A percentile compares a stretch with the other conserved stretches of the same genome.
These are phyloP conservation scores for Micoletzkya japonica DNA, from an alignment of 2,888 invertebrate species.

Conservation along the genomic window DNA sequence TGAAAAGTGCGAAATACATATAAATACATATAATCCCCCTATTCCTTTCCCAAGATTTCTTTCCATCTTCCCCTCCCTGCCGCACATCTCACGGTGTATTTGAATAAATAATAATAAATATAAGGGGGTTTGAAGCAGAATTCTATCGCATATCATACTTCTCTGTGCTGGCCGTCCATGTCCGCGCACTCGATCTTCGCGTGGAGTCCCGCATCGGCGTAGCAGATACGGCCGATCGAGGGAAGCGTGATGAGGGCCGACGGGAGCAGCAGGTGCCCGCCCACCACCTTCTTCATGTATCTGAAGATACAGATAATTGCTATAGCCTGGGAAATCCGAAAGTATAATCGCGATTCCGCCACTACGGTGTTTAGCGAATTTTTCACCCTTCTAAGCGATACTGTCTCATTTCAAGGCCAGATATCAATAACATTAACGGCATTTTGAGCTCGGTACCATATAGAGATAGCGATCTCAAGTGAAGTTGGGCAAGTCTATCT, in stretches of 20 bases:
- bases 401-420: no score
- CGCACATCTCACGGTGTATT: no score
- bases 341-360: not conserved
- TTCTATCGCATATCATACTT: constrained; percentile 64
- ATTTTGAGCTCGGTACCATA: no score
- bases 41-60: no score
- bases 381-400: no score
- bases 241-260: constrained; percentile 74
- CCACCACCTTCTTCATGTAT: constrained; percentile 71
- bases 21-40: no score
- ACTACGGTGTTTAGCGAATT: not conserved
- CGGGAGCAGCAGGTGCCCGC: constrained; percentile 77
- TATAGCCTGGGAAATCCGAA: not conserved
- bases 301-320: not conserved
- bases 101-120: constrained; percentile 22
- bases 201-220: constrained; percentile 87
- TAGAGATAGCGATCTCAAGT: no score
- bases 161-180: constrained; percentile 92
- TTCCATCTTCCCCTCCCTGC: no score
- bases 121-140: not conserved
- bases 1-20: no score
- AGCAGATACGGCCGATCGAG: constrained; percentile 76
- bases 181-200: constrained; percentile 92
- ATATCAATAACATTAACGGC: no score
- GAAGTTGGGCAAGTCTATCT: no score